Conservation (phyloP, 1,140 invertebrate genomes). For the Gryon sp. region DNA sequence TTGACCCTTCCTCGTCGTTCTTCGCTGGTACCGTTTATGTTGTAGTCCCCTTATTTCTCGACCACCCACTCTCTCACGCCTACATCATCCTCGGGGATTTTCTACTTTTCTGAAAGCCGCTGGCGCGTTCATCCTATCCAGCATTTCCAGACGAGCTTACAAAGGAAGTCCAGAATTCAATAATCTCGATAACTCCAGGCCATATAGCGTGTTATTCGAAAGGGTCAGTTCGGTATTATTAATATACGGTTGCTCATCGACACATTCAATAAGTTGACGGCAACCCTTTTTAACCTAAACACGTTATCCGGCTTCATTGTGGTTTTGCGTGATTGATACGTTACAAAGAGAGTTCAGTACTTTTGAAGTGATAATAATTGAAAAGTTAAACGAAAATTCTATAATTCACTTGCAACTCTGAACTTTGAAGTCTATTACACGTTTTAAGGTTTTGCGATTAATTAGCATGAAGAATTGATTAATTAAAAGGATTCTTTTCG, state of each 20-base stretch:
- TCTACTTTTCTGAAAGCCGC: slow-evolving; percentile 70
- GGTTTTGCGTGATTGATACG: slow-evolving; percentile 34
- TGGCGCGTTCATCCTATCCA: slow-evolving; percentile 68
- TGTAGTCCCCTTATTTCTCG: slow-evolving; percentile 27
- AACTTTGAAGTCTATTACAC: no score
- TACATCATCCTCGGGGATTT: slow-evolving; percentile 64
- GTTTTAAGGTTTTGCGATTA: no score
- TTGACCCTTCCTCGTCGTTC: slow-evolving; percentile 8
- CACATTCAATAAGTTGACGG: slow-evolving; percentile 42
- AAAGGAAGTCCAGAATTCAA: slow-evolving; percentile 71
- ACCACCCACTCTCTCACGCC: slow-evolving; percentile 23
- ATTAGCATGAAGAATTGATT: no score
- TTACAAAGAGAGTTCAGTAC: slow-evolving; percentile 12
- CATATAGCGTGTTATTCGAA: slow-evolving; percentile 21
- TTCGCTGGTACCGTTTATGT: slow-evolving; percentile 7
- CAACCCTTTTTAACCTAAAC: slow-evolving; percentile 52
- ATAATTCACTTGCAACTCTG: no score
- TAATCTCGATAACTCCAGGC: slow-evolving; percentile 69
- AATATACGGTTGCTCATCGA: slow-evolving; percentile 46
- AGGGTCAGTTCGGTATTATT: slow-evolving; percentile 51
- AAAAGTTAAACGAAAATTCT: no score
- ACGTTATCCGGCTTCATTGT: slow-evolving; percentile 32
- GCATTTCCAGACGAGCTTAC: slow-evolving; percentile 68
- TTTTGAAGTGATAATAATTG: slow-evolving; percentile 26
- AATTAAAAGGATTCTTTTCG: no score